Conservation (phyloP, 1,140 invertebrate species). For the Diorhabda elongata region DNA sequence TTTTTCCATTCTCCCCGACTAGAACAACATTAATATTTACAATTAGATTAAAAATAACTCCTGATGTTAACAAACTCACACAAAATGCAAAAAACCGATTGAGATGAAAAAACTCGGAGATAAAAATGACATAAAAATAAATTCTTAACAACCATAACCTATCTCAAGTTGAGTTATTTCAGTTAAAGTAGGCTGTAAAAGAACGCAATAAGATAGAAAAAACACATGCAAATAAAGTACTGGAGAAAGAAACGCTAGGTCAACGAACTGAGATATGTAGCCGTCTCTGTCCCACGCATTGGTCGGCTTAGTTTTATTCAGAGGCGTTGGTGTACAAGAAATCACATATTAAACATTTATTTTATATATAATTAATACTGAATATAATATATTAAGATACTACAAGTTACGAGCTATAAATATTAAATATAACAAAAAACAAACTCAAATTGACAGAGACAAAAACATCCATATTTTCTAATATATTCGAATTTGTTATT, state of each 20-base stretch:
- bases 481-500: too few species aligned
- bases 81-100: conserved; percentile 14
- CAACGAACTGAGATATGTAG: conserved; percentile 30
- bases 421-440: too few species aligned
- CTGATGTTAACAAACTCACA: conserved; percentile 21
- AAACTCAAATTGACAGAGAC: too few species aligned
- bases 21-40: conserved; percentile 15
- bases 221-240: conserved; percentile 48
- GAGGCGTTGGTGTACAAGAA: conserved; percentile 12
- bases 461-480: too few species aligned
- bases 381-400: too few species aligned
- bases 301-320: conserved; percentile 20
- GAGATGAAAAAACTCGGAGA: conserved; percentile 12
- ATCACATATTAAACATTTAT: background rate
- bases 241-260: conserved; percentile 45
- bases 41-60: conserved; percentile 15
- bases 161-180: conserved; percentile 47
- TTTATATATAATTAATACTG: too few species aligned
- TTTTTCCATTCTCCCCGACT: background rate
- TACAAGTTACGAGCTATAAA: too few species aligned
- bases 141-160: conserved; percentile 43
- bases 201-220: conserved; percentile 48
- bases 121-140: conserved; percentile 33
- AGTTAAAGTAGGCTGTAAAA: conserved; percentile 49
- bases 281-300: conserved; percentile 36